Base-by-base conservation (phyloP, 2,113 vertebrate genomes). In the Myodes glareolus region DNA sequence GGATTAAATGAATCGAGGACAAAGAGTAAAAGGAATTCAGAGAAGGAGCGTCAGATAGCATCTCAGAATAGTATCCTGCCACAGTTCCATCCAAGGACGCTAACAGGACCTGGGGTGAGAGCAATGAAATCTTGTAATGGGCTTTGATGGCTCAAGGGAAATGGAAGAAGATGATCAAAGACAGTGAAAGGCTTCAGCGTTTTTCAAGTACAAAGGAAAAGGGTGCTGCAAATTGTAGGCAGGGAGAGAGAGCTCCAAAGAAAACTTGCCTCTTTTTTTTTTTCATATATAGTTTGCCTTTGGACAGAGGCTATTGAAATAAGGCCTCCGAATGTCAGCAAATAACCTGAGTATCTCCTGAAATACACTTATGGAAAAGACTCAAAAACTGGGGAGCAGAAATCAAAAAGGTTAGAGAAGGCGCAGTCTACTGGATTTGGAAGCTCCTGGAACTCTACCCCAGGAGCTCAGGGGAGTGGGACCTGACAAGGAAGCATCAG, bases 21-120 rank as follows among this genome's bases (percentile, higher is more conserved):
- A 27, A 86, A 80, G 29, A 88, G 72, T 67, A 67, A 82, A 96
- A 85, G 47, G 94, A 95, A 95, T 52, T 84, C 87, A 94, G 82
- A 89, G 82, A 84, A 36, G 29, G 92, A 63, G 84, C 70, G 36
- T 92, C 94, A 45, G 88, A 58, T 95, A 84, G 86, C 55, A 94
- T 92, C 68, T 97, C 90, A 93, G 91, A 95, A 93, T 90, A 68
- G 81, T 92, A 87, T 90, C 55, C 25, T 25, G 5, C 39, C 84
- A 87, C 42, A 80, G 65, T 78, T 75, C 78, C 16, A 78, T 39
- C 52, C 78, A 68, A 61, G 86, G 19, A 88, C 52, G 76, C 39
- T 76, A 70, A 50, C 31, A 77, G 89, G 65, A 89, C 73, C 61
- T 47, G 14, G 63, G 50, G 33, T 70, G n/a, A 91, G 77, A 78